Evolutionary conservation across 2,888 invertebrate species (phyloP), one percentile per base, ranked within the genome.

Genomic region (Metopia argyrocephala): DNA sequence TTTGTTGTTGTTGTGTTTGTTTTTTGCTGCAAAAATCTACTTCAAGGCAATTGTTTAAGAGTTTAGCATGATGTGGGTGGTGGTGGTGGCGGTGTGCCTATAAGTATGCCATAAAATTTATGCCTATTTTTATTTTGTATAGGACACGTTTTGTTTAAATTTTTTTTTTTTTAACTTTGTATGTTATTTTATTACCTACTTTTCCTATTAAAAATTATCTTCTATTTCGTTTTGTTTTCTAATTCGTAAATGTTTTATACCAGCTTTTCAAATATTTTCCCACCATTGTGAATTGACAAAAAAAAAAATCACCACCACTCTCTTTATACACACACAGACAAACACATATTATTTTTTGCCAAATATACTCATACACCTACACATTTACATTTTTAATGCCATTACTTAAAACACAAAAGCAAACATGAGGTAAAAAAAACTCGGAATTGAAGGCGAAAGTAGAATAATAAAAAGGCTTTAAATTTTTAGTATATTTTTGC

Each of bases 191-290:
- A 62, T 61, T 25, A 7, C 27, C 0, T 23, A 27, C n/a, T 20
- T 45, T 20, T 56, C 38, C n/a, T 50, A 15, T 9, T 31, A n/a
- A n/a, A 31, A 31, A 31, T 28, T 70, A 21, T 48, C n/a, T 15
- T 38, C 70, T 48, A 57, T 73, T 80, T 66, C 68, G 56, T 68
- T 71, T 68, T 71, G 66, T 27, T 65, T 66, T 75, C 45, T 50
- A 45, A 66, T 75, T 61, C 45, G 4, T 23, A 28, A 23, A 18
- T 28, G 6, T 38, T 31, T 50, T 21, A 7, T 48, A 18, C 12
- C 31, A 68, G 21, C 66, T 66, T 21, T 28, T 46, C 25, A 45
- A 45, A 61, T 54, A 9, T 38, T 76, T 80, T 76, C 79, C 79
- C 79, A 76, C 79, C 79, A 79, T 65, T 59, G 28, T 68, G 28